Conservation (phyloP, 2,797 vertebrate species). For the Siniperca undulata region DNA sequence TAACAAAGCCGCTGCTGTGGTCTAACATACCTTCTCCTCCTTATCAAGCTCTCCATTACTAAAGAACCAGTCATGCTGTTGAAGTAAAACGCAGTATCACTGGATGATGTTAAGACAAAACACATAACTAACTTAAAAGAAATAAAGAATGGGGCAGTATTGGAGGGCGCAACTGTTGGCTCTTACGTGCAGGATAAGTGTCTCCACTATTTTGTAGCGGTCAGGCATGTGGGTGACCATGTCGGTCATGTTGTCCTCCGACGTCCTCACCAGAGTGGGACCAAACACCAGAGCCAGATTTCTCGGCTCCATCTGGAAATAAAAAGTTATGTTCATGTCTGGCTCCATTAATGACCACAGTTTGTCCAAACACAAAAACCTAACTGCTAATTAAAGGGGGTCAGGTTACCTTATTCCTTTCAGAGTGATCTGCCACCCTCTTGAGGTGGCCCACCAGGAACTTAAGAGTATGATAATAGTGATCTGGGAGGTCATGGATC, state of each 20-base stretch:
- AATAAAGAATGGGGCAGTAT: neutral
- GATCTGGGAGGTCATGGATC: slow-evolving; percentile 92
- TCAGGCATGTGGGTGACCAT: slow-evolving; percentile 99
- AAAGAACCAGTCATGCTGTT: slow-evolving; percentile 96
- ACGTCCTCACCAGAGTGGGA: slow-evolving; percentile 94
- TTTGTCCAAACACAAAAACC: neutral
- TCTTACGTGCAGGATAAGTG: slow-evolving; percentile 94
- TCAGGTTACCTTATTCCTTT: slow-evolving; percentile 92
- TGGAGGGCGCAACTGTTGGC: no score
- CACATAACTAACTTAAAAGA: neutral
- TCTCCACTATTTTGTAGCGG: slow-evolving; percentile 98
- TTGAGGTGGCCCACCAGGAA: slow-evolving; percentile 95
- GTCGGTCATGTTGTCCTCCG: slow-evolving; percentile 97
- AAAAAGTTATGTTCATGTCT: neutral
- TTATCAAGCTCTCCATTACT: slow-evolving; percentile 87
- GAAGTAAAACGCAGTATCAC: slow-evolving; percentile 29
- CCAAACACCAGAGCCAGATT: slow-evolving; percentile 97
- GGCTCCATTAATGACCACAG: neutral
- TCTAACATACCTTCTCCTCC: slow-evolving; percentile 87
- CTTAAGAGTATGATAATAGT: slow-evolving; percentile 95
- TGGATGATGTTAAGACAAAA: neutral
- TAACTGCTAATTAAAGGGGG: neutral
- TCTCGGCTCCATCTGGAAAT: slow-evolving; percentile 93
- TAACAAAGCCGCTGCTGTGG: neutral
- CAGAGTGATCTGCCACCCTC: slow-evolving; percentile 92